Base-by-base conservation (phyloP, 2,888 invertebrate genomes). In the Iphiclides podalirius region DNA sequence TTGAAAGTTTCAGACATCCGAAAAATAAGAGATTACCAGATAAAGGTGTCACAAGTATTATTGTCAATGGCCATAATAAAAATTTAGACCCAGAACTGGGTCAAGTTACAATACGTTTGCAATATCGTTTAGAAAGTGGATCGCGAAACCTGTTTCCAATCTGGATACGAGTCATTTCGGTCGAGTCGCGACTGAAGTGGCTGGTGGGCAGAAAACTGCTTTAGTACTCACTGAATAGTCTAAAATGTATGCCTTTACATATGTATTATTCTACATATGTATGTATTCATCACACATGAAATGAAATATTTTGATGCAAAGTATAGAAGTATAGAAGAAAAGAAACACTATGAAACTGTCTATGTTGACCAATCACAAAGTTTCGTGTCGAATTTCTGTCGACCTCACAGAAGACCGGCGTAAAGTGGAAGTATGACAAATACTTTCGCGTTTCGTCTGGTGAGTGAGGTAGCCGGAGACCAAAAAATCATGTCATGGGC, bases 41-140 rank as follows among this genome's bases (percentile, higher is more conserved):
- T 34, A 39, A 42, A 12, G n/a, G 17, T 49, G 43, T 38, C 38
- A 49, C n/a, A 43, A 23, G 23, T 35, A 20, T 38, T 49, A 14
- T 20, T 31, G 44, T 36, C 16, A 40, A 11, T 35, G 40, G 40
- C 50, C 45, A 45, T 39, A 50, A 45, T 40, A 41, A 45, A 40
- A 54, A 50, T 52, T 57, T 54, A 50, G 44, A 56, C 52, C 52
- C 44, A 50, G 59, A 64, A 53, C 59, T 64, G 51, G 65, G 63
- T 63, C 65, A 63, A 60, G 61, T 59, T 48, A 54, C 53, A 52
- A 47, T 53, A 58, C 52, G 53, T 60, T 58, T 53, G 60, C 61
- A 63, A 64, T 55, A 58, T 55, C 57, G 52, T 55, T 63, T 64
- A 63, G 63, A 64, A 64, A 64, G 65, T 63, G 51, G 54, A 59